Percentiles rank a stretch among this genome's conserved stretches.
These are phyloP conservation scores for Megatriorchis doriae DNA, from an alignment of 2,113 vertebrate genomes.

Conservation along the genomic window DNA sequence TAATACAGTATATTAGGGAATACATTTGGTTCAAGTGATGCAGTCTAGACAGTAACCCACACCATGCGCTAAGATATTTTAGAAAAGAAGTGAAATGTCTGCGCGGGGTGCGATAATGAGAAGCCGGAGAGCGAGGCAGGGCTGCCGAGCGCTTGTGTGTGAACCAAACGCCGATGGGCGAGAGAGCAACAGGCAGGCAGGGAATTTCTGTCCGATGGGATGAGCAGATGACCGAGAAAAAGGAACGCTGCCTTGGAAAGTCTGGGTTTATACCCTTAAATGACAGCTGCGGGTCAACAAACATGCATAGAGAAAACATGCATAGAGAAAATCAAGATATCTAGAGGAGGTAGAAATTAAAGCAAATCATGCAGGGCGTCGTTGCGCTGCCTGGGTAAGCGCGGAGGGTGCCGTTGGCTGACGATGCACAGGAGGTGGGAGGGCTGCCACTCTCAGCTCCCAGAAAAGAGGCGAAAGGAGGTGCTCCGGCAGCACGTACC, in stretches of 20 bases:
- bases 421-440: neutral
- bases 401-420: neutral
- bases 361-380: neutral
- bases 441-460: neutral
- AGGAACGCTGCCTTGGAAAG: neutral
- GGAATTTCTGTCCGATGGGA: neutral
- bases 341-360: neutral
- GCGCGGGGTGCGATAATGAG: neutral
- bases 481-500: neutral
- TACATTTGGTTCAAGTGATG: neutral
- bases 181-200: neutral
- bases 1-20: neutral
- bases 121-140: neutral
- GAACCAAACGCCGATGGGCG: neutral
- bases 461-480: neutral
- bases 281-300: neutral
- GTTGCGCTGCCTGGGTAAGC: neutral
- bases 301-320: neutral
- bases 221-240: accelerated
- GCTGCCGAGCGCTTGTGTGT: neutral
- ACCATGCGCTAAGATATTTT: neutral
- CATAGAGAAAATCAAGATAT: neutral
- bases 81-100: neutral
- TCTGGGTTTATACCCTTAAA: neutral
- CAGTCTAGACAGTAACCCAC: constrained; percentile 48